phyloP scores from a whole-genome alignment of 2,888 invertebrate genomes.

The Pemphredon lugubris region DNA sequence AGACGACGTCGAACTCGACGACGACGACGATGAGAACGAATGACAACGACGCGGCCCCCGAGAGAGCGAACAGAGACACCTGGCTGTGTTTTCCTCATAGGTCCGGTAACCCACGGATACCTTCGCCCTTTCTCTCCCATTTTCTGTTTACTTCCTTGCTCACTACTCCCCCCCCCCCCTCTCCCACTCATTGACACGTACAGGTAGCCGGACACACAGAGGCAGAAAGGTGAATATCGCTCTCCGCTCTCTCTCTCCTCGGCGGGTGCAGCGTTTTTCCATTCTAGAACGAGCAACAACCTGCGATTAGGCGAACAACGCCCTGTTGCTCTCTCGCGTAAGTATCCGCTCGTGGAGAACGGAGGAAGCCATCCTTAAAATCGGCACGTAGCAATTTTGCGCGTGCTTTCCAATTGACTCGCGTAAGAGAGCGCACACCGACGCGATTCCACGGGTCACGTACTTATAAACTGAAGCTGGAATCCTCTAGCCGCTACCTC shows the following conservation, averaged over 20 bases:
- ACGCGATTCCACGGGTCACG: not conserved
- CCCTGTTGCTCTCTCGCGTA: slow-evolving; percentile 51
- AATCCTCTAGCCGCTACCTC: not conserved
- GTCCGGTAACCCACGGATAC: slow-evolving; percentile 12
- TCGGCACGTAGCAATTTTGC: slow-evolving; percentile 41
- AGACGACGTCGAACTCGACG: too few species aligned
- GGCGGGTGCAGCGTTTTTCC: slow-evolving; percentile 50
- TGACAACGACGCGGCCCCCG: slow-evolving; percentile 35
- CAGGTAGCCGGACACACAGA: not conserved
- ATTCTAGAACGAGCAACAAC: slow-evolving; percentile 53
- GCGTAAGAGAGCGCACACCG: not conserved
- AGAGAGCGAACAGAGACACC: slow-evolving; percentile 40
- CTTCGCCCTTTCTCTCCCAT: slow-evolving; percentile 5
- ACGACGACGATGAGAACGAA: slow-evolving; percentile 58
- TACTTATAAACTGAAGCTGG: not conserved
- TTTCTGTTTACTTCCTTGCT: slow-evolving; percentile 16
- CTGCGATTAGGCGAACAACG: slow-evolving; percentile 66
- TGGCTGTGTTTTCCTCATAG: slow-evolving; percentile 27
- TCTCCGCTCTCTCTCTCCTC: not conserved
- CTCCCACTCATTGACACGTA: not conserved
- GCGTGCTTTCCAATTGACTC: slow-evolving; percentile 22
- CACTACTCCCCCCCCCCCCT: slow-evolving; percentile 11
- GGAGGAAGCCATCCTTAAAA: slow-evolving; percentile 38
- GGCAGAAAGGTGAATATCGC: not conserved
- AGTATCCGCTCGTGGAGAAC: slow-evolving; percentile 32